Percentiles rank a stretch among this genome's conserved stretches.
Conservation (phyloP, 1,140 invertebrate species). For the Magallana angulata region DNA sequence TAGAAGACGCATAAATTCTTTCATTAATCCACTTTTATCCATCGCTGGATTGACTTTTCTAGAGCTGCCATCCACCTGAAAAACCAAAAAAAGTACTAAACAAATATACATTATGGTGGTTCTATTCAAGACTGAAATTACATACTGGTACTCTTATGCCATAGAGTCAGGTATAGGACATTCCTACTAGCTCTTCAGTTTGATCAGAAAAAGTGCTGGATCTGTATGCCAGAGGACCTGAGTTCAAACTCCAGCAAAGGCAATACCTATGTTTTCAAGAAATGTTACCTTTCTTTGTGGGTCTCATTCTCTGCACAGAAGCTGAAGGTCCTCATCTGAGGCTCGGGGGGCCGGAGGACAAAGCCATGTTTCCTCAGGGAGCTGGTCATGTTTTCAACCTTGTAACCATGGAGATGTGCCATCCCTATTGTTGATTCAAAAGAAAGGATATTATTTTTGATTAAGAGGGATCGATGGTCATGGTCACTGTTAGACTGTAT, state of each 20-base stretch:
- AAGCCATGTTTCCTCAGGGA: conserved; percentile 92
- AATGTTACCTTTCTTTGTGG: conserved; percentile 92
- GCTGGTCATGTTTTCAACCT: conserved; percentile 52
- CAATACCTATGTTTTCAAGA: background rate
- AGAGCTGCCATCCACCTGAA: conserved; percentile 95
- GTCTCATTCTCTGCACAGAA: conserved; percentile 96
- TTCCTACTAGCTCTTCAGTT: background rate
- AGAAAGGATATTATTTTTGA: no score
- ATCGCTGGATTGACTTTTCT: conserved; percentile 96
- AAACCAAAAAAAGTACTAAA: conserved; percentile 69
- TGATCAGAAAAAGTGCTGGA: background rate
- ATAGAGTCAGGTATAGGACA: no score
- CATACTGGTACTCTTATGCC: no score
- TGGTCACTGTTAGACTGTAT: no score
- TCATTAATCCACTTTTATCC: conserved; percentile 88
- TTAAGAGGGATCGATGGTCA: no score
- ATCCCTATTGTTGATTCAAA: conserved; percentile 50
- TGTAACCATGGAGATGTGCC: conserved; percentile 69
- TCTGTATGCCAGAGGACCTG: no score
- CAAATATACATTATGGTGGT: no score
- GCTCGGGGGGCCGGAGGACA: conserved; percentile 92
- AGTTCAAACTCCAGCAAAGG: background rate
- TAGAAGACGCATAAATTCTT: background rate
- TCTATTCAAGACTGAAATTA: no score
- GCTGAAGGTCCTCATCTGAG: conserved; percentile 92